phyloP scores from a whole-genome alignment of 1,140 invertebrate species.

The Drosophila rhopaloa region DNA sequence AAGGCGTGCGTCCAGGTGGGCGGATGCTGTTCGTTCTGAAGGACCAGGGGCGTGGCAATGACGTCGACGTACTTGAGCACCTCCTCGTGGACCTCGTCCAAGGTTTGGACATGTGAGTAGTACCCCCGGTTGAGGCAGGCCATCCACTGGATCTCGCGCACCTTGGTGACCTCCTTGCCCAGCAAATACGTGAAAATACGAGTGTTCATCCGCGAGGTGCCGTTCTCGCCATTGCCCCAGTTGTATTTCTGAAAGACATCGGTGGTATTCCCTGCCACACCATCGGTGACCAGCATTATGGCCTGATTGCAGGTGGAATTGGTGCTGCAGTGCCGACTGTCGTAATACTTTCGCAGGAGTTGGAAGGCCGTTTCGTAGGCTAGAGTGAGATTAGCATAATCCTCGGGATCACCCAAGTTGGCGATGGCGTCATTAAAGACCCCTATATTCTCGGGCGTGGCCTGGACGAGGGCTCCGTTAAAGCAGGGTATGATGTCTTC shows the following conservation, averaged over 20 bases:
- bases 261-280: slow-evolving; percentile 95
- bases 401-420: slow-evolving; percentile 88
- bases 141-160: slow-evolving; percentile 96
- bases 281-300: slow-evolving; percentile 99
- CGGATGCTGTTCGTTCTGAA: slow-evolving; percentile 91
- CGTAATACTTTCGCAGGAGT: slow-evolving; percentile 89
- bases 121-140: slow-evolving; percentile 98
- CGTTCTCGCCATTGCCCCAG: slow-evolving; percentile 87
- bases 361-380: slow-evolving; percentile 95
- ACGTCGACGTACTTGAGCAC: slow-evolving; percentile 96
- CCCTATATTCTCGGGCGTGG: slow-evolving; percentile 95
- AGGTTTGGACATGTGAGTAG: slow-evolving; percentile 95
- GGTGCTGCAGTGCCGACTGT: slow-evolving; percentile 86
- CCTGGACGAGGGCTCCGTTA: slow-evolving; percentile 92
- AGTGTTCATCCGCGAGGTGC: slow-evolving; percentile 89
- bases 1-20: slow-evolving; percentile 96
- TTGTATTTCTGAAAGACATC: slow-evolving; percentile 95
- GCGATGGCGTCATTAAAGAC: slow-evolving; percentile 90
- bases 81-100: slow-evolving; percentile 97
- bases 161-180: slow-evolving; percentile 97
- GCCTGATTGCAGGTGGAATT: slow-evolving; percentile 94
- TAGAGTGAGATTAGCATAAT: slow-evolving; percentile 93
- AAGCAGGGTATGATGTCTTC: slow-evolving; percentile 92
- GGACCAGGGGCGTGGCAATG: slow-evolving; percentile 93
- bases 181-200: slow-evolving; percentile 98